Evolutionary conservation across 2,797 vertebrate genomes (phyloP).

Genomic region (Gephyroberyx darwinii): DNA sequence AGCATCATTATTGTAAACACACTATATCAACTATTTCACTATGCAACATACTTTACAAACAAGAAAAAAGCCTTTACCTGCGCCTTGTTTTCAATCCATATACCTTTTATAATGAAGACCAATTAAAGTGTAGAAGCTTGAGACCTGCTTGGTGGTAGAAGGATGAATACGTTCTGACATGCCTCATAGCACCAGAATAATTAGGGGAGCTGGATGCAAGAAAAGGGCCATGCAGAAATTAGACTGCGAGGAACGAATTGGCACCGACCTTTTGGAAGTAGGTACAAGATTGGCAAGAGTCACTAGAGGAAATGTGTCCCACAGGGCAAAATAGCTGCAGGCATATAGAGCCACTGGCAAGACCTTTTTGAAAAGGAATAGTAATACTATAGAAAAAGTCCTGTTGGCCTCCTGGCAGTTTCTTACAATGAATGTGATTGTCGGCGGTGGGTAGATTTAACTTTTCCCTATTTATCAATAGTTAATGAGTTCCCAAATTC

Average conservation of each 20-base stretch:
- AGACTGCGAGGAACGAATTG: slow-evolving; percentile 61
- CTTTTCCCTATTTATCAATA: slow-evolving; percentile 48
- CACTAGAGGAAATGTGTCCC: slow-evolving; percentile 68
- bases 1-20: slow-evolving; percentile 53
- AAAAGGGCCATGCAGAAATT: slow-evolving; percentile 55
- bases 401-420: slow-evolving; percentile 51
- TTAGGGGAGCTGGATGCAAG: slow-evolving; percentile 76
- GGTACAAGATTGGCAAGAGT: slow-evolving; percentile 72
- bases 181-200: slow-evolving; percentile 79
- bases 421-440: slow-evolving; percentile 57
- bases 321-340: slow-evolving; percentile 75
- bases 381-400: slow-evolving; percentile 49
- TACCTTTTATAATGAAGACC: slow-evolving; percentile 78
- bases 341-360: slow-evolving; percentile 63
- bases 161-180: slow-evolving; percentile 75
- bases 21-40: slow-evolving; percentile 52
- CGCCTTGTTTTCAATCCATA: slow-evolving; percentile 52
- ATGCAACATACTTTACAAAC: slow-evolving; percentile 28
- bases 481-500: slow-evolving; percentile 24
- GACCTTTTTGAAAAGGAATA: slow-evolving; percentile 55
- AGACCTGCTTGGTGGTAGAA: slow-evolving; percentile 62
- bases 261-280: slow-evolving; percentile 66
- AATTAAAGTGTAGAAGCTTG: slow-evolving; percentile 77
- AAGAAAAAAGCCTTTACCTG: slow-evolving; percentile 51
- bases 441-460: slow-evolving; percentile 56